These are phyloP conservation scores for Hirtodrosophila trivittata DNA, from an alignment of 2,888 invertebrate genomes.

Conservation along the genomic window DNA sequence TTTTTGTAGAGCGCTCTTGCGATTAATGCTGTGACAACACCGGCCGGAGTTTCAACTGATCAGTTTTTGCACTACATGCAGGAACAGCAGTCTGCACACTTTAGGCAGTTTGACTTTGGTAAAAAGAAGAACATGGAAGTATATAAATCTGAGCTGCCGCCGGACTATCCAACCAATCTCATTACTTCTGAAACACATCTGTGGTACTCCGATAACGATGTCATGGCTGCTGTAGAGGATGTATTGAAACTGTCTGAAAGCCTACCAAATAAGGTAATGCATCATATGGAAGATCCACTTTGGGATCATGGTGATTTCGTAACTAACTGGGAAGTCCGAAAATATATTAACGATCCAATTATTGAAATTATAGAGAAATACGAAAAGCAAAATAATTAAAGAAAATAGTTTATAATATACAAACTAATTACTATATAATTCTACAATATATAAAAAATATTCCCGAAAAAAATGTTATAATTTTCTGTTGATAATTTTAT, in stretches of 20 bases:
- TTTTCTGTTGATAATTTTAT: too few species aligned
- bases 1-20: constrained; percentile 27
- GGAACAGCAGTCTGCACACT: constrained; percentile 61
- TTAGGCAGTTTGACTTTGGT: constrained; percentile 67
- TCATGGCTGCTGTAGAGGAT: constrained; percentile 62
- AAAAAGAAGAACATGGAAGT: constrained; percentile 38
- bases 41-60: constrained; percentile 69
- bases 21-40: constrained; percentile 46
- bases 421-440: too few species aligned
- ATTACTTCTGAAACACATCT: constrained; percentile 60
- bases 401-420: not conserved
- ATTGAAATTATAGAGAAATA: constrained; percentile 48
- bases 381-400: constrained; percentile 10
- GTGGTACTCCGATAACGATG: constrained; percentile 74
- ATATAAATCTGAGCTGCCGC: constrained; percentile 56
- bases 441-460: too few species aligned
- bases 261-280: constrained; percentile 58
- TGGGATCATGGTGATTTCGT: constrained; percentile 67
- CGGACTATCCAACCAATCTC: constrained; percentile 57
- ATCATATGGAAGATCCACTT: constrained; percentile 60
- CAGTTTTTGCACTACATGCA: constrained; percentile 75
- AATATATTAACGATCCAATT: constrained; percentile 64
- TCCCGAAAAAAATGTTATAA: too few species aligned
- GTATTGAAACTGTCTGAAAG: constrained; percentile 52
- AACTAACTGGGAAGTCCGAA: constrained; percentile 50